These are phyloP conservation scores for Salvelinus fontinalis DNA, from an alignment of 2,113 vertebrate species.

Conservation along the genomic window DNA sequence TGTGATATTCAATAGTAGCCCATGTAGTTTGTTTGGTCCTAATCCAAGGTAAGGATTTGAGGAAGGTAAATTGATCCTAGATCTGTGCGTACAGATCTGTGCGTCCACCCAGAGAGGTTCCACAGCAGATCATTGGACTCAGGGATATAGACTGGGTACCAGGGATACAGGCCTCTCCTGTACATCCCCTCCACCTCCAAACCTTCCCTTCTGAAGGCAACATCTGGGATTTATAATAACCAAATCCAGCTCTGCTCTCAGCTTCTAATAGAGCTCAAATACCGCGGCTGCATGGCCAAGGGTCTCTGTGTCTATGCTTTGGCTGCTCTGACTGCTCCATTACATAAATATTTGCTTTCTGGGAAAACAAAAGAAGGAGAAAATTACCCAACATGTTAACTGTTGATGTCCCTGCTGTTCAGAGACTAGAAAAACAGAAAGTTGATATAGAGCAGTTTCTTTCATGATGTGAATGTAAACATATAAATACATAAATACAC, in stretches of 20 bases:
- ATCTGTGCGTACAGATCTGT: too few species aligned
- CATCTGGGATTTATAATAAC: constrained; percentile 54
- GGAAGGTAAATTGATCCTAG: too few species aligned
- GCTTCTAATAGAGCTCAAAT: constrained; percentile 51
- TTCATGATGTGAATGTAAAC: background rate
- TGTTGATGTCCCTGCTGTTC: constrained; percentile 8
- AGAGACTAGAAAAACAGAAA: constrained; percentile 9
- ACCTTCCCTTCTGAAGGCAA: constrained; percentile 23
- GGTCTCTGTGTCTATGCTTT: constrained; percentile 27
- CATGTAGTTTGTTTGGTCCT: too few species aligned
- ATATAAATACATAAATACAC: background rate
- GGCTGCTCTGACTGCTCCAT: constrained; percentile 35
- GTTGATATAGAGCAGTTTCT: background rate
- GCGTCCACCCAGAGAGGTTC: too few species aligned
- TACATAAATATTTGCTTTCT: constrained; percentile 58
- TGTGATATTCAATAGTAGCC: background rate
- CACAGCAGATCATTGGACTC: too few species aligned
- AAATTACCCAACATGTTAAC: constrained; percentile 30
- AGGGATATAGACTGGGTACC: background rate
- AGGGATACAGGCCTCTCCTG: background rate
- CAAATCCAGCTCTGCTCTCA: constrained; percentile 30
- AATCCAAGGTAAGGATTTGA: too few species aligned
- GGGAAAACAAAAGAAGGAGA: constrained; percentile 24
- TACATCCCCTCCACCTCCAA: constrained; percentile 16
- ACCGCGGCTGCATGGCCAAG: constrained; percentile 17